These are phyloP conservation scores for Acipenser ruthenus DNA, from an alignment of 2,797 vertebrate genomes.

Conservation along the genomic window DNA sequence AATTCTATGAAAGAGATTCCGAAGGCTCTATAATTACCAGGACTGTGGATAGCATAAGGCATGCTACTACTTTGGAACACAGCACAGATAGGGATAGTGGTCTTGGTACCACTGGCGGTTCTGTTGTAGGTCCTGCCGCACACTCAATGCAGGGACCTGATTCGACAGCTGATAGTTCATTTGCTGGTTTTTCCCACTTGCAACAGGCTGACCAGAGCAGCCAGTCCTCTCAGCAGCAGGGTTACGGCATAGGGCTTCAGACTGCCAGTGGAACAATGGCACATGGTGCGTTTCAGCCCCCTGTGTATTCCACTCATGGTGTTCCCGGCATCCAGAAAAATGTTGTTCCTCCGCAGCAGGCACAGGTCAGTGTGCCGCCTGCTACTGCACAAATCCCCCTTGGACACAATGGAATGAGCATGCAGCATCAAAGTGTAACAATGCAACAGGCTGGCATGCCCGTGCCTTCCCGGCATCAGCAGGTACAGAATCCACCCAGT, in stretches of 20 bases:
- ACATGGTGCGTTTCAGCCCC: slow-evolving; percentile 64
- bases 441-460: slow-evolving; percentile 13
- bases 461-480: slow-evolving; percentile 13
- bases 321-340: slow-evolving; percentile 18
- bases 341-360: slow-evolving; percentile 36
- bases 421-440: slow-evolving; percentile 45
- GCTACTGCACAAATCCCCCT: slow-evolving; percentile 46
- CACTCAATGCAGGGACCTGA: slow-evolving; percentile 59
- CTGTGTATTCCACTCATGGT: slow-evolving; percentile 43
- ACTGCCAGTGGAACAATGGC: slow-evolving; percentile 58
- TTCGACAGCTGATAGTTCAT: slow-evolving; percentile 60
- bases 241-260: slow-evolving; percentile 62
- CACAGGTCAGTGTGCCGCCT: slow-evolving; percentile 47
- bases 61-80: slow-evolving; percentile 62
- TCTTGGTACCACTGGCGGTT: slow-evolving; percentile 67
- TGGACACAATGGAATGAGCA: slow-evolving; percentile 53
- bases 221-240: slow-evolving; percentile 55
- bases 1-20: slow-evolving; percentile 84
- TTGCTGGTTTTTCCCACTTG: slow-evolving; percentile 55
- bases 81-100: slow-evolving; percentile 76
- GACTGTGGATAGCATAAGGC: slow-evolving; percentile 74
- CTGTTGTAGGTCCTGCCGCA: slow-evolving; percentile 53
- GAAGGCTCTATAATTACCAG: slow-evolving; percentile 64
- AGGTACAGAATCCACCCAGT: slow-evolving; percentile 56
- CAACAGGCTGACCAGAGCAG: slow-evolving; percentile 49